Evolutionary conservation across 2,888 invertebrate species (phyloP).

Genomic region (Melipona beecheii): DNA sequence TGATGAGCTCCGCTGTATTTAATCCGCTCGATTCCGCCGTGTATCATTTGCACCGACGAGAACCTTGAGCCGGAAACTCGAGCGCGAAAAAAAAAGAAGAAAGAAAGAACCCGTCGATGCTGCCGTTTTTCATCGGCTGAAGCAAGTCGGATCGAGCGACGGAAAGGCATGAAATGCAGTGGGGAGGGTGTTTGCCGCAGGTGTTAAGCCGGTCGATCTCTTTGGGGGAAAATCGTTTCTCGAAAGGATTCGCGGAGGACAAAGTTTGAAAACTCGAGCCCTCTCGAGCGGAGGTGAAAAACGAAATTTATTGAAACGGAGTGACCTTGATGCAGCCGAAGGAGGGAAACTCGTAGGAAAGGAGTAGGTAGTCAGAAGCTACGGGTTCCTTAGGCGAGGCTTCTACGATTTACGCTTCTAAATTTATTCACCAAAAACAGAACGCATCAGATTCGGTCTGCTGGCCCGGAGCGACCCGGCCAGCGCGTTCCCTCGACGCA

Average conservation of each 20-base stretch:
- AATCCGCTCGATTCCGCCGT: conserved; percentile 62
- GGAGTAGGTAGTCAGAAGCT: not conserved
- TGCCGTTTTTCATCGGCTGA: conserved; percentile 3
- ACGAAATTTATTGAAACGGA: too few species aligned
- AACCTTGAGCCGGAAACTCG: conserved; percentile 26
- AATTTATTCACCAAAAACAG: conserved; percentile 61
- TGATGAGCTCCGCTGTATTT: conserved; percentile 62
- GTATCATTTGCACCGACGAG: conserved; percentile 56
- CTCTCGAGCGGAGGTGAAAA: too few species aligned
- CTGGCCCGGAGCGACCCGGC: conserved; percentile 72
- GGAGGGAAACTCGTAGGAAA: conserved; percentile 3
- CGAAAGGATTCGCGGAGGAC: too few species aligned
- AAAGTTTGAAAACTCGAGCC: too few species aligned
- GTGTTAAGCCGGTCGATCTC: not conserved
- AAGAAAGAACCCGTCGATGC: conserved; percentile 4
- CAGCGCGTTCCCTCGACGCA: conserved; percentile 77
- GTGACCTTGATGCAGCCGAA: too few species aligned
- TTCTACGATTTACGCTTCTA: conserved; percentile 56
- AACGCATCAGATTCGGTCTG: conserved; percentile 65
- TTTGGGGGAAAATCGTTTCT: too few species aligned
- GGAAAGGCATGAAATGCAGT: not conserved
- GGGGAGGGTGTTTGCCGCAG: not conserved
- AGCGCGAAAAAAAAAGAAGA: conserved; percentile 9
- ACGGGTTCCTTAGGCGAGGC: conserved; percentile 20
- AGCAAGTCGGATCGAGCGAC: not conserved